A percentile compares a stretch with the other conserved stretches of the same genome.
phyloP scores from a whole-genome alignment of 2,888 invertebrate genomes.

The Didymodactylos carnosus region DNA sequence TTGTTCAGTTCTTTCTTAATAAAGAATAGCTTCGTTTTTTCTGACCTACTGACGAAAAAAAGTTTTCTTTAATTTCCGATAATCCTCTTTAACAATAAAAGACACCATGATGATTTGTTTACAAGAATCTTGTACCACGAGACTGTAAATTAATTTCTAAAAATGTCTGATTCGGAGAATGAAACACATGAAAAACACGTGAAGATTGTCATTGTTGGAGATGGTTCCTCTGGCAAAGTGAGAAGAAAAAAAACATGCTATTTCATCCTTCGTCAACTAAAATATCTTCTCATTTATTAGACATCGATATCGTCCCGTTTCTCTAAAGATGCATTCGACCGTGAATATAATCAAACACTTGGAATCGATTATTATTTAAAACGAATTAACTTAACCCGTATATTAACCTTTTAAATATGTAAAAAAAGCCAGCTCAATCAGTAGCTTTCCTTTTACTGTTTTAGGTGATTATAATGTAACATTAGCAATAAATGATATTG shows the following conservation, averaged over 20 bases:
- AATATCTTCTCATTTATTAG: slow-evolving; percentile 31
- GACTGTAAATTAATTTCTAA: no score
- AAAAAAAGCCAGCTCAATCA: background rate
- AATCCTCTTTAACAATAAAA: no score
- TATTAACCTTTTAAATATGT: slow-evolving; percentile 15
- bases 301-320: slow-evolving; percentile 47
- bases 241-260: slow-evolving; percentile 21
- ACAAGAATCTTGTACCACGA: no score
- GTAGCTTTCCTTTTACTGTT: slow-evolving; percentile 15
- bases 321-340: slow-evolving; percentile 47
- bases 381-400: slow-evolving; percentile 42
- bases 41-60: no score
- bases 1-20: no score
- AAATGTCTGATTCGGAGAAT: slow-evolving; percentile 50
- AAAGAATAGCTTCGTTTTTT: no score
- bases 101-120: no score
- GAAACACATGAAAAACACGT: slow-evolving; percentile 44
- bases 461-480: slow-evolving; percentile 41
- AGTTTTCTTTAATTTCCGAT: no score
- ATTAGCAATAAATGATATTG: slow-evolving; percentile 62
- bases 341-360: slow-evolving; percentile 43
- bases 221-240: slow-evolving; percentile 62
- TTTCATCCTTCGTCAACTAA: background rate
- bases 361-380: slow-evolving; percentile 55
- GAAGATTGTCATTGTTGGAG: slow-evolving; percentile 59